Evolutionary conservation across 2,888 invertebrate species (phyloP).

Genomic region (Drosophila fungiperda): DNA sequence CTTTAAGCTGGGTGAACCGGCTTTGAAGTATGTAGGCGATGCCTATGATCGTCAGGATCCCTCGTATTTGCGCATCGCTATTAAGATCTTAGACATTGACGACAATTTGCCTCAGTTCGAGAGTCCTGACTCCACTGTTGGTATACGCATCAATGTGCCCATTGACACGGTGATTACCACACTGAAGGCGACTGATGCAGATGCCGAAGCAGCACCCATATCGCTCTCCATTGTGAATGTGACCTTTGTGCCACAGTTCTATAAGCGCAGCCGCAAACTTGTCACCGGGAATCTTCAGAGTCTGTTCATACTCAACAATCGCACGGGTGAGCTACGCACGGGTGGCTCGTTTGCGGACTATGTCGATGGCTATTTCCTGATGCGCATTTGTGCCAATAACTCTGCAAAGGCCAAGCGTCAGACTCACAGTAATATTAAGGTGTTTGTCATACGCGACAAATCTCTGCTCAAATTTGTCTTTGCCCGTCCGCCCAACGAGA

Average conservation of each 20-base stretch:
- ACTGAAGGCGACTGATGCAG: slow-evolving; percentile 89
- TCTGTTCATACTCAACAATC: slow-evolving; percentile 88
- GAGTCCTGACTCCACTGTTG: slow-evolving; percentile 88
- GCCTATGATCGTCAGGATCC: slow-evolving; percentile 89
- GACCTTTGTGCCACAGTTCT: slow-evolving; percentile 86
- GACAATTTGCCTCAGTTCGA: slow-evolving; percentile 90
- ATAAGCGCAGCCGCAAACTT: slow-evolving; percentile 85
- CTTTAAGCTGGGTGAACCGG: slow-evolving; percentile 87
- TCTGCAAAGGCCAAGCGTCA: slow-evolving; percentile 86
- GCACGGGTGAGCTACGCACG: slow-evolving; percentile 90
- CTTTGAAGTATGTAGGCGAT: slow-evolving; percentile 75
- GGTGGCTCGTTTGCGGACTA: slow-evolving; percentile 88
- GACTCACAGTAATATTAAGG: slow-evolving; percentile 87
- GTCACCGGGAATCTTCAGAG: slow-evolving; percentile 85
- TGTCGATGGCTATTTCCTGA: slow-evolving; percentile 88
- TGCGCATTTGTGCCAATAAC: slow-evolving; percentile 88
- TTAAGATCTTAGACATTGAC: slow-evolving; percentile 90
- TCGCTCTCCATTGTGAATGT: slow-evolving; percentile 88
- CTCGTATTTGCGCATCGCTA: slow-evolving; percentile 88
- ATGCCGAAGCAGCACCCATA: slow-evolving; percentile 89
- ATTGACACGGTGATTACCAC: slow-evolving; percentile 90
- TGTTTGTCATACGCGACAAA: slow-evolving; percentile 90
- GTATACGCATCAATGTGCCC: slow-evolving; percentile 91
- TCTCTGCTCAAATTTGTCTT: slow-evolving; percentile 90
- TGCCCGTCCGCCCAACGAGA: slow-evolving; percentile 87